Evolutionary conservation across 2,888 invertebrate genomes (phyloP).

Genomic region (Onchidella celtica): DNA sequence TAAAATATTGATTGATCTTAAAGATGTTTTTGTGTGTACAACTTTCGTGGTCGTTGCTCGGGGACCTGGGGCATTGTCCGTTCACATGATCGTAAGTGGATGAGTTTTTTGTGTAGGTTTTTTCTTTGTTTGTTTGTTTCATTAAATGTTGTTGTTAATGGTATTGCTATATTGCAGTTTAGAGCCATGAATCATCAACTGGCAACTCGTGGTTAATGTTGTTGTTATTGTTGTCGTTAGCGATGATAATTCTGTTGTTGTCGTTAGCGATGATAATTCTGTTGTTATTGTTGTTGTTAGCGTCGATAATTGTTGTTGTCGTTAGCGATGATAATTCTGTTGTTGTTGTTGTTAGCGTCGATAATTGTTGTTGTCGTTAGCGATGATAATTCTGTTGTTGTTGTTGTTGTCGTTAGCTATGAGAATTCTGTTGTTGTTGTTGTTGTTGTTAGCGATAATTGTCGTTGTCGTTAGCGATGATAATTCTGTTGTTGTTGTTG

Average conservation of each 20-base stretch:
- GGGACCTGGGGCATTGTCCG: too few relatives aligned
- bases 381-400: background rate
- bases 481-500: background rate
- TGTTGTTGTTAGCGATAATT: background rate
- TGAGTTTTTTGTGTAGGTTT: too few relatives aligned
- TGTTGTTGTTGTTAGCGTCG: background rate
- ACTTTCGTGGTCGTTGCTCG: too few relatives aligned
- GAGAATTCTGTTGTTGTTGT: background rate
- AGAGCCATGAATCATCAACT: too few relatives aligned
- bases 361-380: background rate
- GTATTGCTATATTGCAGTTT: too few relatives aligned
- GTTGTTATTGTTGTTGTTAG: background rate
- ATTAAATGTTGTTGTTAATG: too few relatives aligned
- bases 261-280: background rate
- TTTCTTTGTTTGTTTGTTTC: too few relatives aligned
- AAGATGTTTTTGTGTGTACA: too few relatives aligned
- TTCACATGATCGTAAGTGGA: too few relatives aligned
- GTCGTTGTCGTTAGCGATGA: background rate
- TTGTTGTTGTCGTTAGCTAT: background rate
- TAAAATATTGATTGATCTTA: too few relatives aligned
- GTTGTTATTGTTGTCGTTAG: background rate
- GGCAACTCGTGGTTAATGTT: background rate
- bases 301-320: background rate
- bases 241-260: background rate
- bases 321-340: too few relatives aligned